Evolutionary conservation across 2,113 vertebrate species (phyloP), one percentile per base, ranked within the genome.

Genomic region (Nettapus auritus): DNA sequence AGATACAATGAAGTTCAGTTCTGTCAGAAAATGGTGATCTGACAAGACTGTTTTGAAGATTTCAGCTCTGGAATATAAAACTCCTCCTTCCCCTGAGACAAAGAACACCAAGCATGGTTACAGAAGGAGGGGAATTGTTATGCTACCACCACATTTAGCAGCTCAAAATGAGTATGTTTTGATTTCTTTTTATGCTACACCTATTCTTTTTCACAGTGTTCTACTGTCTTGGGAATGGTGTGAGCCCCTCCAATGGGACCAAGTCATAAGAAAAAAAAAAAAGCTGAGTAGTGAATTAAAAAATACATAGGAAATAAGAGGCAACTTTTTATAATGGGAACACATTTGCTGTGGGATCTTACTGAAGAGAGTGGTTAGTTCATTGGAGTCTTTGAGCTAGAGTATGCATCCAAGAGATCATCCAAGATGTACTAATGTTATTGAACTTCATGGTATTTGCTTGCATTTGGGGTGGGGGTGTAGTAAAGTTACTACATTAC

Each of bases 101-200:
- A 85, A 12, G 16, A 92, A 93, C 86, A 91, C 11, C 67, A 81
- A 85, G 48, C 11, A 44, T 3, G 4, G 2, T 71, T 76, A 79
- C 21, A 80, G 71, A 92, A 83, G 38, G 23, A 86, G 56, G 53
- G 33, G 66, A 69, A 86, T 96, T 95, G 82, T 42, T 17, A 69
- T 89, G 86, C 40, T n/a, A 57, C 8, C 48, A 64, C 31, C 46
- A 48, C 56, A 52, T 29, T 86, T 84, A 36, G 6, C 21, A 67
- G 76, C 53, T 94, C 71, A 88, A 89, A 96, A 91, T 69, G 22
- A 88, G 23, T 11, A 3, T 62, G 19, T 87, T 78, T 91, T 82
- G 40, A 71, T 74, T 69, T 83, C 68, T 88, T 42, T 86, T 86
- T 87, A 62, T 78, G 73, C 55, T 77, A 36, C 8, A 48, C 16